Evolutionary conservation across 2,888 invertebrate species (phyloP).

Genomic region (Dorcus hopei): DNA sequence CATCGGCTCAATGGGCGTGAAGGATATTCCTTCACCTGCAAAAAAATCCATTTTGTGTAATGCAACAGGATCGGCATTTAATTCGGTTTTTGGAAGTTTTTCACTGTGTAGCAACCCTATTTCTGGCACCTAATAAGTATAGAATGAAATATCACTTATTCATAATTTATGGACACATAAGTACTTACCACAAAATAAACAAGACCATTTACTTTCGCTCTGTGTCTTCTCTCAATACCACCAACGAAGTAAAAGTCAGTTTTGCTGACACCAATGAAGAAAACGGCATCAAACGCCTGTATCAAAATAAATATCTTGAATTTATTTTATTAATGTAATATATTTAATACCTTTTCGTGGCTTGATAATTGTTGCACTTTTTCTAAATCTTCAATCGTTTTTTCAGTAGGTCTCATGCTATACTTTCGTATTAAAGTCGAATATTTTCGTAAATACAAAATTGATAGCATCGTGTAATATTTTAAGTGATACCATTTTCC

Average conservation of each 20-base stretch:
- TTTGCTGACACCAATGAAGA: conserved; percentile 65
- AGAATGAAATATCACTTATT: background rate
- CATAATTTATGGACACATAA: conserved; percentile 1
- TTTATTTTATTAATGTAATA: background rate
- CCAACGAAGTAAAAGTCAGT: conserved; percentile 65
- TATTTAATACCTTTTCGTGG: conserved; percentile 52
- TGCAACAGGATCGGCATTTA: conserved; percentile 50
- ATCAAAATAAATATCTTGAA: conserved; percentile 26
- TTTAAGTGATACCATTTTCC: conserved; percentile 66
- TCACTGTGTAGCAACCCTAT: conserved; percentile 67
- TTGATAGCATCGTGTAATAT: conserved; percentile 54
- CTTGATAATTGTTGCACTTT: conserved; percentile 57
- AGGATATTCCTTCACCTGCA: conserved; percentile 66
- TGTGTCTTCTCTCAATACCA: conserved; percentile 64
- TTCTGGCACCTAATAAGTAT: conserved; percentile 57
- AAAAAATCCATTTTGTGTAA: conserved; percentile 53
- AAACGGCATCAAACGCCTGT: conserved; percentile 75
- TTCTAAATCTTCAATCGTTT: conserved; percentile 55
- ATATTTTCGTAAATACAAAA: conserved; percentile 58
- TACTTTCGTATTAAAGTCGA: conserved; percentile 41
- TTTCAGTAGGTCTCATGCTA: conserved; percentile 52
- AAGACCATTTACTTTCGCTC: conserved; percentile 64
- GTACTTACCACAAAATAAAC: conserved; percentile 61
- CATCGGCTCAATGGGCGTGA: conserved; percentile 70
- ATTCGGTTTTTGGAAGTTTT: conserved; percentile 66